Percentiles rank a stretch among this genome's conserved stretches.
Evolutionary conservation across 1,140 invertebrate genomes (phyloP).

Genomic region (Panagrolaimus sp.): DNA sequence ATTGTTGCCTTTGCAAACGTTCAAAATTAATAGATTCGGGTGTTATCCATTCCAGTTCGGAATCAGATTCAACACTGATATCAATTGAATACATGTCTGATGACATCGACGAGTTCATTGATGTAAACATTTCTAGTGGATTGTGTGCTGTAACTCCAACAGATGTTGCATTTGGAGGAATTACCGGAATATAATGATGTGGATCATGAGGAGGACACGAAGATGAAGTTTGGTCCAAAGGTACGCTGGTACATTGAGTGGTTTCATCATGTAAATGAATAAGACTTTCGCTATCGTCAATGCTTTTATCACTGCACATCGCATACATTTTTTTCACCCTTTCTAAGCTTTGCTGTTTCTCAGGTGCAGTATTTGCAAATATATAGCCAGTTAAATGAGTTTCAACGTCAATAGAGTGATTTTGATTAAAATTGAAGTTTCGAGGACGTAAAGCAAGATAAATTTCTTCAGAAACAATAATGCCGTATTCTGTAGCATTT

Average conservation of each 20-base stretch:
- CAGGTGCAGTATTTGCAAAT: slow-evolving; percentile 15
- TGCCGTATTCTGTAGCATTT: slow-evolving; percentile 30
- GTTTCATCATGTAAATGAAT: slow-evolving; percentile 9
- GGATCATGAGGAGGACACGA: slow-evolving; percentile 14
- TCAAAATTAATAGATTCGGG: slow-evolving; percentile 51
- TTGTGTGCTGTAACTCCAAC: slow-evolving; percentile 16
- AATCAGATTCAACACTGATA: slow-evolving; percentile 53
- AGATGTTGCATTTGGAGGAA: slow-evolving; percentile 3
- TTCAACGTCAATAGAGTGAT: slow-evolving; percentile 41
- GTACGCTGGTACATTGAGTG: slow-evolving; percentile 4
- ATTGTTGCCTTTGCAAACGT: slow-evolving; percentile 17
- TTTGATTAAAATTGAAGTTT: slow-evolving; percentile 46
- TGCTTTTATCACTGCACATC: neutral
- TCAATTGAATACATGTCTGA: slow-evolving; percentile 58
- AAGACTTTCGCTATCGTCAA: neutral
- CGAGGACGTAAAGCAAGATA: slow-evolving; percentile 54
- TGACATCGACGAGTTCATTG: slow-evolving; percentile 57
- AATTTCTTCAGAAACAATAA: slow-evolving; percentile 56
- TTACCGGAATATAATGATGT: neutral
- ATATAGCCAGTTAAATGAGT: slow-evolving; percentile 45
- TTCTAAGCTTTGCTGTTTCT: neutral
- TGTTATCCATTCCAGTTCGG: slow-evolving; percentile 57
- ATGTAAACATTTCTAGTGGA: slow-evolving; percentile 40
- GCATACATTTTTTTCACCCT: neutral
- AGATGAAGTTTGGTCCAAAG: neutral